phyloP scores from a whole-genome alignment of 2,888 invertebrate species.

The Drosophila fungiperda region DNA sequence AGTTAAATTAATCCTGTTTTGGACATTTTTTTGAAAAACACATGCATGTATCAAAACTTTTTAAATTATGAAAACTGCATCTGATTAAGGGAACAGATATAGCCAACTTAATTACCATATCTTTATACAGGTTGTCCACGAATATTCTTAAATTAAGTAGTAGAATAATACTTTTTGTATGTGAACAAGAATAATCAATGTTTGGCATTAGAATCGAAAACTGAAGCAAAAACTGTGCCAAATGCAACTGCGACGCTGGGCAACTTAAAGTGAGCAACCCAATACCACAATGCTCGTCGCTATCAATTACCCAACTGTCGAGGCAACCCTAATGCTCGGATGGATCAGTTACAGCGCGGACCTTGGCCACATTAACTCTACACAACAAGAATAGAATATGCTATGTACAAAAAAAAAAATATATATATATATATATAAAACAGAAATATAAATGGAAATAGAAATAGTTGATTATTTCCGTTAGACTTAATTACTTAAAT shows the following conservation, averaged over 20 bases:
- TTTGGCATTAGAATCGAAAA: conserved; percentile 30
- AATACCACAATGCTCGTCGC: conserved; percentile 55
- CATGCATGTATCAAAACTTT: not conserved
- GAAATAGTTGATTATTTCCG: conserved; percentile 69
- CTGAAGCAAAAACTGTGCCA: conserved; percentile 54
- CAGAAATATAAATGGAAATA: conserved; percentile 34
- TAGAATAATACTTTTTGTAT: not conserved
- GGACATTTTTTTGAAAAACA: not conserved
- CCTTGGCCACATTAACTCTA: conserved; percentile 74
- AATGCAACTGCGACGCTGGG: conserved; percentile 11
- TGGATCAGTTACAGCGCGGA: conserved; percentile 71
- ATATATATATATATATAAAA: conserved; percentile 1
- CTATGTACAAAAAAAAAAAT: not conserved
- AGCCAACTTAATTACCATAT: not conserved
- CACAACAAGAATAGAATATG: conserved; percentile 22
- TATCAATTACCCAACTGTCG: conserved; percentile 59
- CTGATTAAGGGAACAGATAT: not conserved
- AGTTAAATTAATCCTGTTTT: not conserved
- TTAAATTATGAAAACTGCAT: not conserved
- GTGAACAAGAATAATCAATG: not conserved
- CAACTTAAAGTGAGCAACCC: conserved; percentile 40
- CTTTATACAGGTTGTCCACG: not conserved
- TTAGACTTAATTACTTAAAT: conserved; percentile 60
- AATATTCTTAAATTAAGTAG: not conserved
- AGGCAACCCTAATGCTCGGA: conserved; percentile 61